Conservation (phyloP, 2,797 vertebrate species). For the Pseudomugil gertrudae region DNA sequence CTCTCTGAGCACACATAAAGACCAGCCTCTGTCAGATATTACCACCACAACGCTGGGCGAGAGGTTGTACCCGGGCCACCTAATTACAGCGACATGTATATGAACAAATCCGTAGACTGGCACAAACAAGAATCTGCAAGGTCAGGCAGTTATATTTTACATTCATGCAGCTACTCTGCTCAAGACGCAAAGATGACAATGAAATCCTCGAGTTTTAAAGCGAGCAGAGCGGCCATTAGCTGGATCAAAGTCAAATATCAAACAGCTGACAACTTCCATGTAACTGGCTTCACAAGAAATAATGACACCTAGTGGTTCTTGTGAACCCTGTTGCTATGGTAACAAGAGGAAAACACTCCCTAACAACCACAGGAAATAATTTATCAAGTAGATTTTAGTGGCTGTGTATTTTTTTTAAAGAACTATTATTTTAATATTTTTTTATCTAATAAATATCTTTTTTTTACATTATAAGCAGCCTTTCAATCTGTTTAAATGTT, state of each 20-base stretch:
- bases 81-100: constrained; percentile 40
- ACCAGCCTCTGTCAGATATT: constrained; percentile 51
- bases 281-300: constrained; percentile 24
- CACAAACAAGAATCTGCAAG: constrained; percentile 5
- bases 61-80: constrained; percentile 44
- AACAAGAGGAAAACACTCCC: constrained; percentile 41
- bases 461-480: background rate
- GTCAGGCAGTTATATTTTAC: constrained; percentile 32
- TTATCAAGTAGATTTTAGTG: no score
- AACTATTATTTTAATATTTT: no score
- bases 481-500: background rate
- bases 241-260: constrained; percentile 61
- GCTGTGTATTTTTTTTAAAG: background rate
- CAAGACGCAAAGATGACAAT: constrained; percentile 29
- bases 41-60: constrained; percentile 55
- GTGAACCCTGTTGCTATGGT: constrained; percentile 39
- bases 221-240: constrained; percentile 49
- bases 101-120: constrained; percentile 43
- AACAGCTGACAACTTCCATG: constrained; percentile 62
- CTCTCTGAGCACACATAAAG: constrained; percentile 42
- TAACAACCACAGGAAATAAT: background rate
- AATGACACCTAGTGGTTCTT: constrained; percentile 28
- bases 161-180: constrained; percentile 28
- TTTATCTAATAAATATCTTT: background rate
- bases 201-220: constrained; percentile 22